phyloP scores from a whole-genome alignment of 2,888 invertebrate species.

The Cremastinae sp. region DNA sequence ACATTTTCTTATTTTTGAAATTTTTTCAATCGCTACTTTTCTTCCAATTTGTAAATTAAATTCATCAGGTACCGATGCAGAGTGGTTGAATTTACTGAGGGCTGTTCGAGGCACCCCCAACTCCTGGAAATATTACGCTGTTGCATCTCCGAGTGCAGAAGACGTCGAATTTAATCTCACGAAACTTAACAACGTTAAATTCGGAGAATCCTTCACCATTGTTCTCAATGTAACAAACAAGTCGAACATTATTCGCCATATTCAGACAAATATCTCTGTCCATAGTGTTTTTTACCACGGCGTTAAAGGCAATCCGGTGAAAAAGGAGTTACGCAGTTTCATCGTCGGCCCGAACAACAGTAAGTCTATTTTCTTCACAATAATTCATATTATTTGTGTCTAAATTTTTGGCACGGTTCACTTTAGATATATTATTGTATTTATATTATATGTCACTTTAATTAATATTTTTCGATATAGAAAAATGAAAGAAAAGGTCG shows the following conservation, averaged over 20 bases:
- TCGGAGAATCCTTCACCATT: constrained; percentile 87
- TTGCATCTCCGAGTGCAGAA: constrained; percentile 83
- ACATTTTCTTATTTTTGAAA: no score
- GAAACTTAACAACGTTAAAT: constrained; percentile 86
- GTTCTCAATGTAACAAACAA: constrained; percentile 86
- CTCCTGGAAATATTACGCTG: constrained; percentile 85
- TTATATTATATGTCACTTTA: no score
- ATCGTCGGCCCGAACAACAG: constrained; percentile 84
- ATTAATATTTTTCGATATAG: no score
- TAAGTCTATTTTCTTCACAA: constrained; percentile 79
- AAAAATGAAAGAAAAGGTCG: no score
- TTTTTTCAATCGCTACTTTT: neutral
- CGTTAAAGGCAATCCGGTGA: constrained; percentile 86
- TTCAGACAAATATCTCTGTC: constrained; percentile 86
- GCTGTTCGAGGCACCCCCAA: constrained; percentile 87
- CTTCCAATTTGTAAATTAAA: neutral
- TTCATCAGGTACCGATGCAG: constrained; percentile 84
- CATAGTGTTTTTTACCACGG: constrained; percentile 90
- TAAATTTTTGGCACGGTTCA: neutral
- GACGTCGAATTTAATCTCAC: constrained; percentile 85
- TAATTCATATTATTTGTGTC: neutral
- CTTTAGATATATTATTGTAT: no score
- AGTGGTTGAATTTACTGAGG: constrained; percentile 88
- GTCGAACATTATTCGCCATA: constrained; percentile 83
- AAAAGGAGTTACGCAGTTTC: constrained; percentile 86